Percentiles rank a stretch among this genome's conserved stretches.
These are phyloP conservation scores for Limnodromus scolopaceus DNA, from an alignment of 2,797 vertebrate species.

Conservation along the genomic window DNA sequence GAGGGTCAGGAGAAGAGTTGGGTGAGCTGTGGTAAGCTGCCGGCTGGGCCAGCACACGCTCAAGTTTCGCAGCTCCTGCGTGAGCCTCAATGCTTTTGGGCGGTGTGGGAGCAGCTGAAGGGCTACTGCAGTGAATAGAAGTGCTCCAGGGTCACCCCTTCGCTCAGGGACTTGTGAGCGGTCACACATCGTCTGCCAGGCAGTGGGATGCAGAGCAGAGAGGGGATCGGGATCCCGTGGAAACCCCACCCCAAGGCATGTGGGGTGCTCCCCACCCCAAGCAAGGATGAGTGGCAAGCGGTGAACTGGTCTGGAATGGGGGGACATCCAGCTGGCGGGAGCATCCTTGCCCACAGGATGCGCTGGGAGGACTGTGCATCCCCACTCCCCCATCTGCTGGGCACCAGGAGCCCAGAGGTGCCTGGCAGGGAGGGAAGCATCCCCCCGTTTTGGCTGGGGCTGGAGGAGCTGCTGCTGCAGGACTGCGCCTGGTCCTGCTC, in stretches of 20 bases:
- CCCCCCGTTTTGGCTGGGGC: rapidly evolving
- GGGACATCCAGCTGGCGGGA: not conserved
- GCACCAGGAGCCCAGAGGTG: not conserved
- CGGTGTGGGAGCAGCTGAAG: not conserved
- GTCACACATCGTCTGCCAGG: rapidly evolving
- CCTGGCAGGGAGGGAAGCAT: not conserved
- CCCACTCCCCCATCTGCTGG: rapidly evolving
- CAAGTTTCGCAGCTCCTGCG: rapidly evolving
- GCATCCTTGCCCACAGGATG: not conserved
- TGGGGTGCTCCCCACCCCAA: not conserved
- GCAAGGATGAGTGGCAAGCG: rapidly evolving
- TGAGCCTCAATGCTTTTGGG: not conserved
- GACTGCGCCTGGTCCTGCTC: not conserved
- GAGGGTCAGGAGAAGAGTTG: not conserved
- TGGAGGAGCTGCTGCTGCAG: not conserved
- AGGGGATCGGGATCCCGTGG: not conserved
- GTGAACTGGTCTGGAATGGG: not conserved
- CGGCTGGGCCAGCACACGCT: not conserved
- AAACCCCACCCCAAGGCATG: not conserved
- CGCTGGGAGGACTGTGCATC: rapidly evolving
- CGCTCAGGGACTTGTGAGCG: rapidly evolving
- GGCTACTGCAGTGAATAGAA: not conserved
- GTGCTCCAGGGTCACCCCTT: not conserved
- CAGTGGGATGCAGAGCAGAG: not conserved
- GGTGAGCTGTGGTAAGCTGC: not conserved